A percentile compares a stretch with the other conserved stretches of the same genome.
These are phyloP conservation scores for Tympanuchus pallidicinctus DNA, from an alignment of 2,113 vertebrate genomes.

Conservation along the genomic window DNA sequence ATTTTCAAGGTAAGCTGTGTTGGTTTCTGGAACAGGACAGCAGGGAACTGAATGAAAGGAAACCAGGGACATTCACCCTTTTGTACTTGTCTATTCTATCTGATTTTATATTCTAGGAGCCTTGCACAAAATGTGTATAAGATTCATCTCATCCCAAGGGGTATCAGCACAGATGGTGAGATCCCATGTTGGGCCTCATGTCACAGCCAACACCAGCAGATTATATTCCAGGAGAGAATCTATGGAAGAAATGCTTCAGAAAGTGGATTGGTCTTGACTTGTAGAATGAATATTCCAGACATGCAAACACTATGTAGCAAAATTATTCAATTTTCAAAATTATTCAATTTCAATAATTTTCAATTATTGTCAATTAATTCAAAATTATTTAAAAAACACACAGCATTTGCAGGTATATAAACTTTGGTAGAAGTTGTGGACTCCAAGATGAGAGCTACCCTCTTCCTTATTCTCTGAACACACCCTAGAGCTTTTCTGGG, in stretches of 20 bases:
- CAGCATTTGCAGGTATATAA: too few relatives aligned
- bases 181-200: accelerated
- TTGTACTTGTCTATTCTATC: background rate
- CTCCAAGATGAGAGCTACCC: too few relatives aligned
- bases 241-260: background rate
- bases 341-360: too few relatives aligned
- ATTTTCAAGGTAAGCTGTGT: accelerated
- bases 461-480: background rate
- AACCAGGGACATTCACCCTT: background rate
- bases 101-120: background rate
- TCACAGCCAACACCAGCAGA: background rate
- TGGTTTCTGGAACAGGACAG: background rate
- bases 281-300: background rate
- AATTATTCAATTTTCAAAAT: too few relatives aligned
- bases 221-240: background rate
- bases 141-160: background rate
- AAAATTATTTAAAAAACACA: too few relatives aligned
- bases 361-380: too few relatives aligned
- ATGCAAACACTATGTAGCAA: background rate
- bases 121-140: background rate
- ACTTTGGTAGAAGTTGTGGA: too few relatives aligned
- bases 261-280: background rate
- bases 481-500: background rate
- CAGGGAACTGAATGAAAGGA: background rate
- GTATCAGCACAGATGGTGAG: background rate